Evolutionary conservation across 2,113 vertebrate species (phyloP).

Genomic region (Glaucomys volans): DNA sequence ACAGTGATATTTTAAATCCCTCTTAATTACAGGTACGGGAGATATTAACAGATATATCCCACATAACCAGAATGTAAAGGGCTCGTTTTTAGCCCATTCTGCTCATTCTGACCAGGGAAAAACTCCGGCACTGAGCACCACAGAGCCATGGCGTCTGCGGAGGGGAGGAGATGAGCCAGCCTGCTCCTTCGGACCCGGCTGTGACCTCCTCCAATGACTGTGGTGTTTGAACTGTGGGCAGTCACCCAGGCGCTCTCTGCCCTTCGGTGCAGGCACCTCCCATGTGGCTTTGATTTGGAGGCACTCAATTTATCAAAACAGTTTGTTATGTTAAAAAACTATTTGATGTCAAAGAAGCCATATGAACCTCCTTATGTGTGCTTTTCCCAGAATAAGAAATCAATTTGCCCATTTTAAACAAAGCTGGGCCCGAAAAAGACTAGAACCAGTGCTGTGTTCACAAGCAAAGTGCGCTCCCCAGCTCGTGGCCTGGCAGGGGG

Average conservation of each 20-base stretch:
- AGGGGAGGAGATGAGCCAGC: neutral
- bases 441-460: neutral
- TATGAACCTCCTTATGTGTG: slow-evolving; percentile 61
- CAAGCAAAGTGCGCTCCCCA: neutral
- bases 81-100: slow-evolving; percentile 27
- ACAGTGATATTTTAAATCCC: neutral
- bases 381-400: slow-evolving; percentile 72
- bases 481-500: too few species aligned
- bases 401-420: slow-evolving; percentile 64
- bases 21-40: neutral
- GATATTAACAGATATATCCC: neutral
- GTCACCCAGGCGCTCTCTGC: neutral
- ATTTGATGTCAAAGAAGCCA: slow-evolving; percentile 76
- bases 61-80: neutral
- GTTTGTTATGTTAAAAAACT: slow-evolving; percentile 74
- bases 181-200: neutral
- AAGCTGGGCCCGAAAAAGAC: neutral
- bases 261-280: neutral
- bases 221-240: slow-evolving; percentile 10
- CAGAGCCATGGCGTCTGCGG: neutral
- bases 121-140: neutral
- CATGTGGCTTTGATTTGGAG: slow-evolving; percentile 70
- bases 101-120: neutral
- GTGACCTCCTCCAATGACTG: neutral
- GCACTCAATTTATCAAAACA: slow-evolving; percentile 74